These are phyloP conservation scores for Keiferia lycopersicella DNA, from an alignment of 2,888 invertebrate genomes.

Conservation along the genomic window DNA sequence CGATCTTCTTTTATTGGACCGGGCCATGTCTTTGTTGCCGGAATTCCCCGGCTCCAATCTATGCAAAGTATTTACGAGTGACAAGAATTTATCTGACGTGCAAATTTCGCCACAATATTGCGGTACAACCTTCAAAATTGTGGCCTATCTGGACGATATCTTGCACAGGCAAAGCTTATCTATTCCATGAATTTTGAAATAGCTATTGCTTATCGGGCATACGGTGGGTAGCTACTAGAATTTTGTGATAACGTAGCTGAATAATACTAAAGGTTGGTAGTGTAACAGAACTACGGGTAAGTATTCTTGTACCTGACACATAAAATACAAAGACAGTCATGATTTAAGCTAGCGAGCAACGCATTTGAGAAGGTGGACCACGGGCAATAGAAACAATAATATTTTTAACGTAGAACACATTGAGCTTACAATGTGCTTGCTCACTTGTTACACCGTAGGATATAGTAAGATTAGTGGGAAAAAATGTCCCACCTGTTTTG, in stretches of 20 bases:
- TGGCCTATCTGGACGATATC: conserved; percentile 12
- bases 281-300: too few relatives aligned
- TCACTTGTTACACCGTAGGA: too few relatives aligned
- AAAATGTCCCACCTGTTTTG: too few relatives aligned
- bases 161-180: conserved; percentile 3
- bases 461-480: too few relatives aligned
- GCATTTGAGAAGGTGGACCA: too few relatives aligned
- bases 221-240: background rate
- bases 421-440: too few relatives aligned
- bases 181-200: conserved; percentile 23
- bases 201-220: background rate
- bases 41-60: conserved; percentile 71
- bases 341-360: too few relatives aligned
- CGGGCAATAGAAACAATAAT: too few relatives aligned
- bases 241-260: background rate
- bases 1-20: conserved; percentile 70
- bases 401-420: too few relatives aligned
- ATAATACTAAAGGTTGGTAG: too few relatives aligned
- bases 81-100: conserved; percentile 74
- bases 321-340: too few relatives aligned
- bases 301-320: too few relatives aligned
- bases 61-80: conserved; percentile 77
- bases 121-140: conserved; percentile 45
- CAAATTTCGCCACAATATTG: conserved; percentile 57
- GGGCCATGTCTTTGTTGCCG: conserved; percentile 71